These are phyloP conservation scores for Drosophila eohydei DNA, from an alignment of 2,888 invertebrate genomes.

Conservation along the genomic window DNA sequence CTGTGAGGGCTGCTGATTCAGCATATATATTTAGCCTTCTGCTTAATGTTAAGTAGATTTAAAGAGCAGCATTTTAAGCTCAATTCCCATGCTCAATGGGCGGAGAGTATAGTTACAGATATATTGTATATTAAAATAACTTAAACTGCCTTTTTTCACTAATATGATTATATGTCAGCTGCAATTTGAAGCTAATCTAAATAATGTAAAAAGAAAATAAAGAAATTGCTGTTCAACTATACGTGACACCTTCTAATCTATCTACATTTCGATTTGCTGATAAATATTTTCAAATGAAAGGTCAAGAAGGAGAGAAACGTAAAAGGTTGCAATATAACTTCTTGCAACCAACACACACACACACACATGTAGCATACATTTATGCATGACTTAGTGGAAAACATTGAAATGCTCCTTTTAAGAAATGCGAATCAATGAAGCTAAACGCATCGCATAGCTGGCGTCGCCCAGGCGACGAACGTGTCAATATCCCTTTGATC, in stretches of 20 bases:
- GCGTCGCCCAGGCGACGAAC: conserved; percentile 52
- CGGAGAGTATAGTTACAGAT: too few species aligned
- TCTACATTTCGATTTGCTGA: not conserved
- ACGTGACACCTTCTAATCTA: not conserved
- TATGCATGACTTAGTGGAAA: conserved; percentile 2
- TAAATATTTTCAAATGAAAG: conserved; percentile 1
- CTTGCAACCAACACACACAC: not conserved
- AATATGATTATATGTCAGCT: too few species aligned
- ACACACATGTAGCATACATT: not conserved
- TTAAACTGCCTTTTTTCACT: too few species aligned
- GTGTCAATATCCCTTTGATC: conserved; percentile 6
- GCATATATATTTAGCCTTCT: too few species aligned
- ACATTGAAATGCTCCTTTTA: conserved; percentile 5
- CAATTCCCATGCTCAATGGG: too few species aligned
- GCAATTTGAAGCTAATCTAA: too few species aligned
- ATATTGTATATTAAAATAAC: too few species aligned
- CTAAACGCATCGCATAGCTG: conserved; percentile 23
- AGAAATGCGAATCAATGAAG: conserved; percentile 11
- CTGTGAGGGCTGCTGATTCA: too few species aligned
- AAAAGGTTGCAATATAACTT: not conserved
- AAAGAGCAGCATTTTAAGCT: too few species aligned
- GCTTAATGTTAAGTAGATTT: too few species aligned
- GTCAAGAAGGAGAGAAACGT: not conserved
- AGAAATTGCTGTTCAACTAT: not conserved
- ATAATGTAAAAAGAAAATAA: not conserved